These are phyloP conservation scores for Heliconius erato DNA, from an alignment of 2,888 invertebrate genomes.

Conservation along the genomic window DNA sequence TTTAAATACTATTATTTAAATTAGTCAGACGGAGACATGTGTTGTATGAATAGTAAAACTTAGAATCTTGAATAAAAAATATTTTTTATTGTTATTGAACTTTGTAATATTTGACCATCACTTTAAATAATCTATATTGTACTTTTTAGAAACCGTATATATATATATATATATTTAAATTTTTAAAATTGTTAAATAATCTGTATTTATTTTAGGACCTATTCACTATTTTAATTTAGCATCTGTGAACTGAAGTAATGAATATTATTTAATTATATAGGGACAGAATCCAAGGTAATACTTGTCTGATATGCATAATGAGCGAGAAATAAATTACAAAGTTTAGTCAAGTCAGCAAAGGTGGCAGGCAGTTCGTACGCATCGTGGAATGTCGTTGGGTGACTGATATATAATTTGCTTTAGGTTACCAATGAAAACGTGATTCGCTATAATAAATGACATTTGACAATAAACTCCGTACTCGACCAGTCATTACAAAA, in stretches of 20 bases:
- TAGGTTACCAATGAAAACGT: slow-evolving; percentile 70
- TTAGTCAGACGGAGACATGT: slow-evolving; percentile 24
- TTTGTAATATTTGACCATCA: too few relatives aligned
- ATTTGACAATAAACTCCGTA: slow-evolving; percentile 5
- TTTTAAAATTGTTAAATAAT: neutral
- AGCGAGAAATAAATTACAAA: slow-evolving; percentile 52
- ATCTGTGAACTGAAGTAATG: too few relatives aligned
- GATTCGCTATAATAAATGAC: slow-evolving; percentile 64
- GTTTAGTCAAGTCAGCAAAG: slow-evolving; percentile 62
- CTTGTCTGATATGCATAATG: slow-evolving; percentile 7
- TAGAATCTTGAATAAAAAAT: too few relatives aligned
- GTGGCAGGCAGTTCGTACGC: slow-evolving; percentile 45
- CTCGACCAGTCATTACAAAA: neutral
- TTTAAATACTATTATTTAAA: neutral
- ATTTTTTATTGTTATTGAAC: neutral
- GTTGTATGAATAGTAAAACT: slow-evolving; percentile 6
- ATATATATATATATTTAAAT: too few relatives aligned
- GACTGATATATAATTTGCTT: slow-evolving; percentile 77
- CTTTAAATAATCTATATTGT: neutral
- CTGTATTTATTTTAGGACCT: neutral
- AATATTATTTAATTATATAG: neutral
- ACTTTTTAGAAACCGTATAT: neutral
- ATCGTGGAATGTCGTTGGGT: slow-evolving; percentile 77
- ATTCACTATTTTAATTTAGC: neutral
- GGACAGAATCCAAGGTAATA: neutral